Percentiles rank a stretch among this genome's conserved stretches.
Evolutionary conservation across 2,888 invertebrate species (phyloP).

Genomic region (Tillus elongatus): DNA sequence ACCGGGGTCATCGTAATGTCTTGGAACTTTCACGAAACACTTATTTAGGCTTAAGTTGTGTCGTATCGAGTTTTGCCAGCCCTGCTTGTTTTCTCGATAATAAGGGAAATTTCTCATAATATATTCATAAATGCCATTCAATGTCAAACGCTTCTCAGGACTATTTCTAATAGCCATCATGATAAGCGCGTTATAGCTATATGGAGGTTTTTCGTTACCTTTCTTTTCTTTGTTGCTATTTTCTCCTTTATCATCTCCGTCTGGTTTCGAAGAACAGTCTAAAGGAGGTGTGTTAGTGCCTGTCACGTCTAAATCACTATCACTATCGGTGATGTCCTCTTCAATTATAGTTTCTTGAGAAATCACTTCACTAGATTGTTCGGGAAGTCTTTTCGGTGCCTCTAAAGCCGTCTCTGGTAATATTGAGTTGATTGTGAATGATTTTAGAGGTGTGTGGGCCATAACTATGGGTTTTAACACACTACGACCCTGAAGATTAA

Average conservation of each 20-base stretch:
- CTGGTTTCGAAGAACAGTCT: slow-evolving; percentile 54
- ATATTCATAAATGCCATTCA: slow-evolving; percentile 97
- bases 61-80: slow-evolving; percentile 98
- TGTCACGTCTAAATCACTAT: slow-evolving; percentile 67
- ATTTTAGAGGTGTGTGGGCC: slow-evolving; percentile 57
- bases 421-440: slow-evolving; percentile 62
- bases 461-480: too few species aligned
- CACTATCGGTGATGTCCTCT: slow-evolving; percentile 35
- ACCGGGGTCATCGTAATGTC: slow-evolving; percentile 98
- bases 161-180: slow-evolving; percentile 98
- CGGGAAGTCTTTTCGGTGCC: slow-evolving; percentile 15
- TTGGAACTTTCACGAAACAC: slow-evolving; percentile 94
- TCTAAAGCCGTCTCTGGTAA: slow-evolving; percentile 9
- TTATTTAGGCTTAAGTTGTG: slow-evolving; percentile 97
- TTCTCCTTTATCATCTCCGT: slow-evolving; percentile 25
- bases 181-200: slow-evolving; percentile 97
- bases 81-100: slow-evolving; percentile 95
- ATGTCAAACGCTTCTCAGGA: slow-evolving; percentile 83
- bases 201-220: slow-evolving; percentile 88
- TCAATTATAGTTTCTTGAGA: neutral
- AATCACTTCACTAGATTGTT: slow-evolving; percentile 14
- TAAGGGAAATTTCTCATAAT: slow-evolving; percentile 98
- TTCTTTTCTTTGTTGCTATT: slow-evolving; percentile 50
- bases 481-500: slow-evolving; percentile 19
- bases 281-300: slow-evolving; percentile 61